Evolutionary conservation across 2,113 vertebrate genomes (phyloP).

Genomic region (Motacilla alba): DNA sequence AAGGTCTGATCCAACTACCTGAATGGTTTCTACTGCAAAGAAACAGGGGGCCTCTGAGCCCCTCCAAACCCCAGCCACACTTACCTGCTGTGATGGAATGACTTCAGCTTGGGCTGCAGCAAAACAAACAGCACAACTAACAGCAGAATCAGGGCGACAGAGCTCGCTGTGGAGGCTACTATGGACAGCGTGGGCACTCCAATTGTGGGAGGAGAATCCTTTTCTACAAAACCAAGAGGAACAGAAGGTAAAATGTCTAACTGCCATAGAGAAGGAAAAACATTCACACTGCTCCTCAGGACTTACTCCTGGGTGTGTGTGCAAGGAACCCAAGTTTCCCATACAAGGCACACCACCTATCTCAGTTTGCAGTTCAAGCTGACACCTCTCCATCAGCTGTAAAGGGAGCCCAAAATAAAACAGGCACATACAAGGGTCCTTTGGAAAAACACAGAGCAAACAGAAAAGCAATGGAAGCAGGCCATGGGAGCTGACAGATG

Average conservation of each 20-base stretch:
- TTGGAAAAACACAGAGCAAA: not conserved
- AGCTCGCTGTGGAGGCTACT: slow-evolving; percentile 93
- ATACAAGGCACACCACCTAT: not conserved
- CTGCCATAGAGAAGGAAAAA: not conserved
- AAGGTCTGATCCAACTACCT: not conserved
- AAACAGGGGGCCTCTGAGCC: not conserved
- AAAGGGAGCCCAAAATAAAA: not conserved
- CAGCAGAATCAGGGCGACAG: slow-evolving; percentile 90
- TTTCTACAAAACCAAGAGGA: slow-evolving; percentile 75
- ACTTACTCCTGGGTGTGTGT: not conserved
- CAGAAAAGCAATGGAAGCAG: not conserved
- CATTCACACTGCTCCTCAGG: not conserved
- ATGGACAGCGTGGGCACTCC: slow-evolving; percentile 92
- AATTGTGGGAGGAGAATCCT: slow-evolving; percentile 81
- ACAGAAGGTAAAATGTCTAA: not conserved
- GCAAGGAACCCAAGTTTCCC: not conserved
- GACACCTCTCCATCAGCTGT: not conserved
- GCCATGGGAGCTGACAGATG: not conserved
- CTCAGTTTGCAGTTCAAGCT: not conserved
- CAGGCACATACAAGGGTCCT: not conserved
- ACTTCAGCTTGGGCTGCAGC: slow-evolving; percentile 97
- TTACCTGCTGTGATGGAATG: slow-evolving; percentile 96
- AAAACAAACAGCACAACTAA: slow-evolving; percentile 95
- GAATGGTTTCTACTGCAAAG: not conserved
- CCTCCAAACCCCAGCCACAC: not conserved